Conservation (phyloP, 2,888 invertebrate species). For the Conchocele bisecta region DNA sequence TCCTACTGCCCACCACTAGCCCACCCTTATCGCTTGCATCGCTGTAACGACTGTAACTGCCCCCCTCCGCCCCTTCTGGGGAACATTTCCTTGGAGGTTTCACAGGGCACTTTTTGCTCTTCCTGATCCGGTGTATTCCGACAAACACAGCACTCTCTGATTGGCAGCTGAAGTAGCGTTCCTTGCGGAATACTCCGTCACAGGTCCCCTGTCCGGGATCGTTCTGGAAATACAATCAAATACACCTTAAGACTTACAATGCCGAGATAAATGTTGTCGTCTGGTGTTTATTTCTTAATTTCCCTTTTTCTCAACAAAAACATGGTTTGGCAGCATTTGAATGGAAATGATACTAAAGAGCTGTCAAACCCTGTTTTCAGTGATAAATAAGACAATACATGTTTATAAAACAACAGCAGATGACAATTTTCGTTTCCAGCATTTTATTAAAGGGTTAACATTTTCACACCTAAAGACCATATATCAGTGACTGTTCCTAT, state of each 20-base stretch:
- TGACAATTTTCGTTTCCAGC: no score
- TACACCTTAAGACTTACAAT: not conserved
- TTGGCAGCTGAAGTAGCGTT: constrained; percentile 65
- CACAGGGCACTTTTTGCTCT: constrained; percentile 27
- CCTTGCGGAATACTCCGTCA: constrained; percentile 69
- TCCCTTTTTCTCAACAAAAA: no score
- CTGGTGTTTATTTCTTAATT: no score
- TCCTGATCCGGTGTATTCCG: constrained; percentile 68
- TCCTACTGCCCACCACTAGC: constrained; percentile 82
- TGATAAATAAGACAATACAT: no score
- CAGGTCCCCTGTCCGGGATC: constrained; percentile 65
- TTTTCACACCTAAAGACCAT: no score
- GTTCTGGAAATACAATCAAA: constrained; percentile 48
- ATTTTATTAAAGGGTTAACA: no score
- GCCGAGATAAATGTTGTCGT: not conserved
- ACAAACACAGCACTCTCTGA: constrained; percentile 71
- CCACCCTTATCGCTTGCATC: constrained; percentile 17
- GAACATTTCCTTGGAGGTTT: constrained; percentile 38
- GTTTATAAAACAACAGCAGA: no score
- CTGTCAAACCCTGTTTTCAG: no score
- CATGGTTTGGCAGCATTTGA: no score
- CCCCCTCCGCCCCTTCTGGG: constrained; percentile 31
- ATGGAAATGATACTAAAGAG: no score
- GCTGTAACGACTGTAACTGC: not conserved
- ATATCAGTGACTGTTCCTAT: no score